Evolutionary conservation across 2,888 invertebrate species (phyloP).

Genomic region (Subacronicta megacephala): DNA sequence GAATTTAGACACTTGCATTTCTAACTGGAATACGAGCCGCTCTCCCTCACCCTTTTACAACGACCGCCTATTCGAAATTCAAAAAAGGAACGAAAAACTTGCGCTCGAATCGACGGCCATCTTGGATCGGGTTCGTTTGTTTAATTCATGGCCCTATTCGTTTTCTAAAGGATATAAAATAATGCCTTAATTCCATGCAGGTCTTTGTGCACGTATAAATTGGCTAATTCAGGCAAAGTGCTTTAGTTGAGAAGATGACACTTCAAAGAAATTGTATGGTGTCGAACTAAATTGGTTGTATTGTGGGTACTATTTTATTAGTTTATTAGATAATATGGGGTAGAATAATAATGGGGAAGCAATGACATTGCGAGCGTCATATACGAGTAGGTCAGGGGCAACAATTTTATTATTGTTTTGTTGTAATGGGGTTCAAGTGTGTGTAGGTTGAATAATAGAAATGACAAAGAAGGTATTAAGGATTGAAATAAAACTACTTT

Average conservation of each 20-base stretch:
- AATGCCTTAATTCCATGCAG: slow-evolving; percentile 42
- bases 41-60: slow-evolving; percentile 56
- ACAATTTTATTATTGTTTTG: not conserved
- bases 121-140: slow-evolving; percentile 65
- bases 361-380: slow-evolving; percentile 19
- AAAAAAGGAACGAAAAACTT: slow-evolving; percentile 79
- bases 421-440: slow-evolving; percentile 3
- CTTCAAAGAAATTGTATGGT: slow-evolving; percentile 38
- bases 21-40: slow-evolving; percentile 55
- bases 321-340: slow-evolving; percentile 36
- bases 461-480: too few species aligned
- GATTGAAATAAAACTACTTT: too few species aligned
- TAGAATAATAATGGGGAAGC: slow-evolving; percentile 18
- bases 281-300: slow-evolving; percentile 47
- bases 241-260: slow-evolving; percentile 32
- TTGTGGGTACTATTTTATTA: slow-evolving; percentile 27
- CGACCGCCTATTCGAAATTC: slow-evolving; percentile 74
- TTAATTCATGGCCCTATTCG: slow-evolving; percentile 57
- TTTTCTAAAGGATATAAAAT: slow-evolving; percentile 46
- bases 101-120: slow-evolving; percentile 75
- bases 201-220: slow-evolving; percentile 39
- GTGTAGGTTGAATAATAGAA: too few species aligned
- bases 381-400: slow-evolving; percentile 35
- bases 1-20: slow-evolving; percentile 49
- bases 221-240: slow-evolving; percentile 47